These are phyloP conservation scores for Phrynosoma blainvillii DNA, from an alignment of 2,113 vertebrate species.

Conservation along the genomic window DNA sequence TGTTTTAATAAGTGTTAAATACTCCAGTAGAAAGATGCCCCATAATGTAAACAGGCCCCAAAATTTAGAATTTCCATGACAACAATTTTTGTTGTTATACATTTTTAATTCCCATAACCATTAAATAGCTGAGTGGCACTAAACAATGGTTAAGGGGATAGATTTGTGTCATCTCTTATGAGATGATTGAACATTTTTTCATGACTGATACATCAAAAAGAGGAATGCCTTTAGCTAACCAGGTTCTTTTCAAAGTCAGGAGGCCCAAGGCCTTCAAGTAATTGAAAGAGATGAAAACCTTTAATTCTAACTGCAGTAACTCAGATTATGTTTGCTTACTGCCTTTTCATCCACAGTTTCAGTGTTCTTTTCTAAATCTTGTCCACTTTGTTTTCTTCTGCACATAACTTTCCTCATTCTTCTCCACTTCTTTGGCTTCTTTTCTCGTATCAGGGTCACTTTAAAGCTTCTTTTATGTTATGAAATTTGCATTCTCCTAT, in stretches of 20 bases:
- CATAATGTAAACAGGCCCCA: constrained; percentile 21
- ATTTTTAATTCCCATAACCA: background rate
- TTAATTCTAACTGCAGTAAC: background rate
- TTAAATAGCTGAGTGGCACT: background rate
- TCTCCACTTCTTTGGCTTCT: background rate
- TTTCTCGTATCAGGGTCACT: too few species aligned
- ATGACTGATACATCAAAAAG: background rate
- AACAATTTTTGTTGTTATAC: constrained; percentile 29
- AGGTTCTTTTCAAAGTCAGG: background rate
- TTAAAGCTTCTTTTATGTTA: background rate
- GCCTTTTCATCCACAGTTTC: background rate
- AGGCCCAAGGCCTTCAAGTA: background rate
- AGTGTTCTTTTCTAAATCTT: background rate
- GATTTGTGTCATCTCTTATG: constrained; percentile 10
- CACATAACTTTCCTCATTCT: too few species aligned
- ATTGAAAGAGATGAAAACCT: background rate
- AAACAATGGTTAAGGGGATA: constrained; percentile 1
- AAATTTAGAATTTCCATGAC: constrained; percentile 20
- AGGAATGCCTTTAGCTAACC: constrained; percentile 3
- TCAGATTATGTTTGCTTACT: background rate
- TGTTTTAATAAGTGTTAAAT: constrained; percentile 50
- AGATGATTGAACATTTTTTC: constrained; percentile 1
- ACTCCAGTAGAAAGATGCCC: constrained; percentile 38
- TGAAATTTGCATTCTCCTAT: background rate
- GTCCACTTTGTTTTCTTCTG: background rate